Evolutionary conservation across 2,797 vertebrate genomes (phyloP).

Genomic region (Cebuella pygmaea): DNA sequence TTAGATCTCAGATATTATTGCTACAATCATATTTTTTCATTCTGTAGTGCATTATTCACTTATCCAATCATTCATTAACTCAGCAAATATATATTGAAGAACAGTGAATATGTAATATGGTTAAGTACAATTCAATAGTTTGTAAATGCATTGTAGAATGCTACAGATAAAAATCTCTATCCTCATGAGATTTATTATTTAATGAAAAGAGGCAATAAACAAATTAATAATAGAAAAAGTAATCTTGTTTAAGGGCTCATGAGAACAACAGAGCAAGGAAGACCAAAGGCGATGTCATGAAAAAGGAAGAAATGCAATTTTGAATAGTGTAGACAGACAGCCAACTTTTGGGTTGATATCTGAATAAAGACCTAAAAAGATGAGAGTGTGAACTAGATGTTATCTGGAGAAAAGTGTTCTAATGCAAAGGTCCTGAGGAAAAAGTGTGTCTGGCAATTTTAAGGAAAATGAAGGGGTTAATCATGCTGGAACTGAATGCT

Average conservation of each 20-base stretch:
- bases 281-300: not conserved
- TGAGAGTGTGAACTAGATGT: not conserved
- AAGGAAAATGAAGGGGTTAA: not conserved
- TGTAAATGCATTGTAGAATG: not conserved
- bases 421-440: not conserved
- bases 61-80: not conserved
- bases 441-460: not conserved
- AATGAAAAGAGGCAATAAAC: not conserved
- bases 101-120: not conserved
- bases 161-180: not conserved
- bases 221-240: not conserved
- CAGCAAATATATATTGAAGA: not conserved
- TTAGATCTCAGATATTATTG: not conserved
- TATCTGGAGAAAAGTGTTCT: not conserved
- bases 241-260: not conserved
- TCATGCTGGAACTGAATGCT: not conserved
- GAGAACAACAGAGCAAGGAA: not conserved
- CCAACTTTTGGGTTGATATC: too few species aligned
- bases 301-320: not conserved
- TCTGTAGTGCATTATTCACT: not conserved
- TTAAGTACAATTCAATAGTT: not conserved
- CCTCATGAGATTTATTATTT: not conserved
- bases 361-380: not conserved
- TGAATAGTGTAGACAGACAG: not conserved
- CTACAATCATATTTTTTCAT: not conserved